Percentiles rank a stretch among this genome's conserved stretches.
phyloP scores from a whole-genome alignment of 1,140 invertebrate species.

The Cotesia glomerata region DNA sequence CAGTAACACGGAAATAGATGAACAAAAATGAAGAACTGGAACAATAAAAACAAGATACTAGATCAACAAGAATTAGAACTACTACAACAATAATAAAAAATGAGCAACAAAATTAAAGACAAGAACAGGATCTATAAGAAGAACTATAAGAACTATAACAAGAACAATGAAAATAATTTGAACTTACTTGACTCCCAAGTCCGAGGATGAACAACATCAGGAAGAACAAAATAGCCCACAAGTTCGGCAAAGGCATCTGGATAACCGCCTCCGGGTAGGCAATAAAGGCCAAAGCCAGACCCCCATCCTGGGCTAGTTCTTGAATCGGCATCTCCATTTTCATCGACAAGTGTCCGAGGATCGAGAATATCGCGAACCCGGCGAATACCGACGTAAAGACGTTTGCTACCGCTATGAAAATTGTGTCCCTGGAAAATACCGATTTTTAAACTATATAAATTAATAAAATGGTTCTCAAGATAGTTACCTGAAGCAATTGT shows the following conservation, averaged over 20 bases:
- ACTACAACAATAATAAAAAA: too few relatives aligned
- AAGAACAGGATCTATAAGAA: too few relatives aligned
- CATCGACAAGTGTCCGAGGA: slow-evolving; percentile 77
- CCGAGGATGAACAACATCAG: slow-evolving; percentile 82
- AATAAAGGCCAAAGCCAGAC: slow-evolving; percentile 80
- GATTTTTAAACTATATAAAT: too few relatives aligned
- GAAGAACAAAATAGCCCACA: slow-evolving; percentile 87
- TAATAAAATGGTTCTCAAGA: too few relatives aligned
- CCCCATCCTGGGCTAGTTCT: slow-evolving; percentile 67
- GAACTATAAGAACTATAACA: too few relatives aligned
- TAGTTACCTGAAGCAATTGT: slow-evolving; percentile 70
- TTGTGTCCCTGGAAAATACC: slow-evolving; percentile 64
- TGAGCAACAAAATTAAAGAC: too few relatives aligned
- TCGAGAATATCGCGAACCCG: slow-evolving; percentile 81
- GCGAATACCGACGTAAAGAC: slow-evolving; percentile 77
- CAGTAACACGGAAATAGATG: too few relatives aligned
- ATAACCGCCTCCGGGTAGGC: slow-evolving; percentile 84
- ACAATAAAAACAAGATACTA: too few relatives aligned
- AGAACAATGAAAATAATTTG: not conserved
- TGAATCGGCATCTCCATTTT: slow-evolving; percentile 69
- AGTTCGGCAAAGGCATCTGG: slow-evolving; percentile 74
- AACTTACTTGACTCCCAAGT: slow-evolving; percentile 70
- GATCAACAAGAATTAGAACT: too few relatives aligned
- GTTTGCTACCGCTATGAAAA: slow-evolving; percentile 75
- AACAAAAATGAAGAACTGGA: too few relatives aligned